Conservation (phyloP, 2,888 invertebrate genomes). For the Pseudococcus jackbeardsleyi region DNA sequence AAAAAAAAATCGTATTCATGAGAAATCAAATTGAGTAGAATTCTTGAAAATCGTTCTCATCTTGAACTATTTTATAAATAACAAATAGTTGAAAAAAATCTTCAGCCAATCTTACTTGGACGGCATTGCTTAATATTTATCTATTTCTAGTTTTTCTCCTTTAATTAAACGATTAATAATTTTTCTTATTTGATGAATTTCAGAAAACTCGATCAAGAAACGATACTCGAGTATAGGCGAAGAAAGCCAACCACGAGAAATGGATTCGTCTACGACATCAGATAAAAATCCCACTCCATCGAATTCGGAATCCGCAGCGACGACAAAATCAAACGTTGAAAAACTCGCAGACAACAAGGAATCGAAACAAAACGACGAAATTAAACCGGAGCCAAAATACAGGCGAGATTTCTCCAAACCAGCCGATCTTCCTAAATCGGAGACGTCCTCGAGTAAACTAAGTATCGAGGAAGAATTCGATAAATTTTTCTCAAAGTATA, state of each 20-base stretch:
- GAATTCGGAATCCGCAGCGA: neutral
- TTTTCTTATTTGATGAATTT: neutral
- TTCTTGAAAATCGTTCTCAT: too few relatives aligned
- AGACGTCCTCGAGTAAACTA: conserved; percentile 5
- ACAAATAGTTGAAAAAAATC: neutral
- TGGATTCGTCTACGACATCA: neutral
- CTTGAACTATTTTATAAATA: too few relatives aligned
- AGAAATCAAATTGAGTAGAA: too few relatives aligned
- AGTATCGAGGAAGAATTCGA: conserved; percentile 60
- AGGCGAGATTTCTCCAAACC: conserved; percentile 21
- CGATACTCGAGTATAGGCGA: conserved; percentile 55
- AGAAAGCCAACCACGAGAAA: conserved; percentile 10
- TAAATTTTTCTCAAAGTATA: conserved; percentile 51
- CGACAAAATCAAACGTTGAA: neutral
- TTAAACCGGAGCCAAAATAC: neutral
- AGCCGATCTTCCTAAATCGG: neutral
- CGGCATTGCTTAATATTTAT: neutral
- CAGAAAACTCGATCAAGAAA: conserved; percentile 55
- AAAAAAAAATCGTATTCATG: too few relatives aligned
- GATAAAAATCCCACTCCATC: neutral
- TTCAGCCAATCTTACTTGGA: conserved; percentile 11
- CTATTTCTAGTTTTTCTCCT: neutral
- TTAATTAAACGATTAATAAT: neutral
- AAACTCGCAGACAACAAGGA: neutral
- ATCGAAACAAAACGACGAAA: neutral